phyloP scores from a whole-genome alignment of 2,797 vertebrate genomes.

The Hafferia zeledoni region DNA sequence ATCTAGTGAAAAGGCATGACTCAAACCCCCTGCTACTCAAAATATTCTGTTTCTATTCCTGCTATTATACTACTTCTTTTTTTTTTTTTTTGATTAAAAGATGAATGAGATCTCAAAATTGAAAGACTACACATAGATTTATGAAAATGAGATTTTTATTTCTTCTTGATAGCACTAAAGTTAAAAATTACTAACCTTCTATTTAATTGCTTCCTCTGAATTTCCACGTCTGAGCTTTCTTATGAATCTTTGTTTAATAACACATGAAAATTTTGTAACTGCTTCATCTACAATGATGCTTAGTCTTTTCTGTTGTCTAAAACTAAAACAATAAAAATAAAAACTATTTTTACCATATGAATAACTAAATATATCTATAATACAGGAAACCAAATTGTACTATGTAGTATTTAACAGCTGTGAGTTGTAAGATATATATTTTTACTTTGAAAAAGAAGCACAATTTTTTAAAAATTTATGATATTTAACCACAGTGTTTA shows the following conservation, averaged over 20 bases:
- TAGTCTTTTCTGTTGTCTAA: neutral
- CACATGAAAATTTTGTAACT: neutral
- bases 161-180: neutral
- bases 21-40: neutral
- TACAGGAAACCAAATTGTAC: neutral
- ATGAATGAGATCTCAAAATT: neutral
- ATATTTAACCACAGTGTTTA: neutral
- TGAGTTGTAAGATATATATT: neutral
- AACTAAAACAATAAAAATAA: neutral
- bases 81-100: neutral
- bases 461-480: neutral
- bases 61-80: neutral
- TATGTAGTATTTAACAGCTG: neutral
- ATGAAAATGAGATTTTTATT: conserved; percentile 19
- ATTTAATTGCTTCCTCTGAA: neutral
- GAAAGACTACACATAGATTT: neutral
- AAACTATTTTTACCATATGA: neutral
- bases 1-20: neutral
- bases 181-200: conserved; percentile 21
- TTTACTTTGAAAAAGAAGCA: neutral
- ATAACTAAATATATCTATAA: neutral
- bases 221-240: neutral
- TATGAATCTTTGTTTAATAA: neutral
- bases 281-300: neutral
- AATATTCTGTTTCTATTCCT: neutral